phyloP scores from a whole-genome alignment of 2,888 invertebrate genomes.

The Sussaba pulchella region DNA sequence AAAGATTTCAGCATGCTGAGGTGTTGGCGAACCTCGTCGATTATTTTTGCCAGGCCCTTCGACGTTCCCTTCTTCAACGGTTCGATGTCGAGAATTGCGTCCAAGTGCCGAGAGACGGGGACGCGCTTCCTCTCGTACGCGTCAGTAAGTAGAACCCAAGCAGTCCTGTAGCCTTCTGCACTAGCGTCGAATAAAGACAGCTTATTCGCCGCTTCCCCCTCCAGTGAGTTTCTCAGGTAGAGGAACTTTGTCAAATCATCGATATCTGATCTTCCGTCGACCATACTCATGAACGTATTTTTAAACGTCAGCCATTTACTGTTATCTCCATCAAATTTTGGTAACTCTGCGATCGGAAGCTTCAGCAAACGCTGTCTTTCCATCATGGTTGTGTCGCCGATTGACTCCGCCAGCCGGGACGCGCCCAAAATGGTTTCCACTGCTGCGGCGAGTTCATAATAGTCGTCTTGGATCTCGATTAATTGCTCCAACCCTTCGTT shows the following conservation, averaged over 20 bases:
- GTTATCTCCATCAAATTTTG: constrained; percentile 64
- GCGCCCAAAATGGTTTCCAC: too few relatives aligned
- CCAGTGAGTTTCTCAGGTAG: constrained; percentile 48
- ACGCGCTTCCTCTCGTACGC: constrained; percentile 62
- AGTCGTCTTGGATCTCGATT: too few relatives aligned
- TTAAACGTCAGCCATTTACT: constrained; percentile 60
- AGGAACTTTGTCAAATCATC: constrained; percentile 59
- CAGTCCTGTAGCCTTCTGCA: constrained; percentile 56
- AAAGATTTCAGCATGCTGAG: constrained; percentile 65
- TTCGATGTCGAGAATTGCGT: constrained; percentile 51
- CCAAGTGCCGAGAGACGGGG: constrained; percentile 63
- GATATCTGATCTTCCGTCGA: constrained; percentile 58
- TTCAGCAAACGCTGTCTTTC: constrained; percentile 51
- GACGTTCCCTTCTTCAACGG: constrained; percentile 18
- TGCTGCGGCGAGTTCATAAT: too few relatives aligned
- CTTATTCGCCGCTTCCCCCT: constrained; percentile 52
- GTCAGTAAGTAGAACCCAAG: constrained; percentile 47
- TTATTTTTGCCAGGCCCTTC: constrained; percentile 21
- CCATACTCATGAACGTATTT: constrained; percentile 54
- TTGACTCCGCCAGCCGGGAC: too few relatives aligned
- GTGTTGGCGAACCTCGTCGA: constrained; percentile 63
- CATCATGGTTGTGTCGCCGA: constrained; percentile 42
- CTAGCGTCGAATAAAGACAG: constrained; percentile 47
- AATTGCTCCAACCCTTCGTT: background rate
- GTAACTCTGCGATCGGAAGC: constrained; percentile 53